Conservation (phyloP, 35 echinoderm and acorn worm species). For the Diadema setosum region DNA sequence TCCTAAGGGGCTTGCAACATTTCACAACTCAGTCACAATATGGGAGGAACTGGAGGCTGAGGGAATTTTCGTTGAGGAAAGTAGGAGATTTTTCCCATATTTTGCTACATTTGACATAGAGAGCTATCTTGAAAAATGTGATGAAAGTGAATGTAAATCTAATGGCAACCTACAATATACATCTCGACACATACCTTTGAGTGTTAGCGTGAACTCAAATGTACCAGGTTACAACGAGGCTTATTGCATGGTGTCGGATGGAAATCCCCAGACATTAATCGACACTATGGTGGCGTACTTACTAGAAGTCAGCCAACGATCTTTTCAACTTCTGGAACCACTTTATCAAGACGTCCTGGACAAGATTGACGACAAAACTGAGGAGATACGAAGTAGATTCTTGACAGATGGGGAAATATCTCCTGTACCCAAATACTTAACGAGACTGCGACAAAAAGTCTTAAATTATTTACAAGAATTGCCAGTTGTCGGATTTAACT, state of each 20-base stretch:
- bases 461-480: neutral
- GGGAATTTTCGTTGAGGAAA: neutral
- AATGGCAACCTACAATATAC: neutral
- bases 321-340: neutral
- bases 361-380: neutral
- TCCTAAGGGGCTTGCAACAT: neutral
- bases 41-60: neutral
- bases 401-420: neutral
- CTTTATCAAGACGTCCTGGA: neutral
- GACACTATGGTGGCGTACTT: neutral
- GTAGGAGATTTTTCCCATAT: neutral
- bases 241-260: neutral
- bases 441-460: neutral
- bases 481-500: conserved; percentile 45
- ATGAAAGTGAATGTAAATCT: neutral
- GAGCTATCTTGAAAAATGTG: neutral
- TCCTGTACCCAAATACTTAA: neutral
- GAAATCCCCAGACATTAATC: neutral
- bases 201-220: neutral
- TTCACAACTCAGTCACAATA: neutral
- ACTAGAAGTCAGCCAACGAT: neutral
- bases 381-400: neutral
- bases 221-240: neutral
- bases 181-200: neutral
- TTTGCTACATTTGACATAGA: conserved; percentile 37